Evolutionary conservation across 2,888 invertebrate species (phyloP), one percentile per base, ranked within the genome.

Genomic region (Helicoverpa assulta): DNA sequence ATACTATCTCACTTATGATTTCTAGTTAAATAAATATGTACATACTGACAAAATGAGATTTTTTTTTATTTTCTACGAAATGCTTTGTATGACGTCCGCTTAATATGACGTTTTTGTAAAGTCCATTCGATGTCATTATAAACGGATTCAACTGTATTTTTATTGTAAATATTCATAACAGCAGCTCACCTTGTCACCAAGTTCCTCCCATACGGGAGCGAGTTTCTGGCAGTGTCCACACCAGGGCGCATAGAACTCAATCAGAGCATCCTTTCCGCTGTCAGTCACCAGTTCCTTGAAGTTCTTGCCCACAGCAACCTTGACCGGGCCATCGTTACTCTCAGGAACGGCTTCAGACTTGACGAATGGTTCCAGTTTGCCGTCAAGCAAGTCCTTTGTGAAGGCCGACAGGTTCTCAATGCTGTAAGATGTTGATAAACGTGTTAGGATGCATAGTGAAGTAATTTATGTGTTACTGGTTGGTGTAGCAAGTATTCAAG

Each of bases 191-290:
- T 98, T 98, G 70, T 97, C 97, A 51, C 98, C 99, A 43, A 99
- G 96, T 93, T 99, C 99, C 71, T 99, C 99, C 94, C 97, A 99
- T 65, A 98, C 96, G 21, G 99, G 99, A 2, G 98, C 96, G 58
- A 99, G 96, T 92, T 98, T 98, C 95, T 99, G 99, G 96, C 99
- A 99, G 90, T 99, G 99, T 82, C 99, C 99, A 92, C 99, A 99
- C 99, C 99, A 99, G 0, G 99, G 99, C 47, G 99, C 99, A 93
- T 99, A 99, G 96, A 99, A 99, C 95, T 99, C 99, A 82, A 99
- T 97, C 54, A 99, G 96, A 3, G 98, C 98, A 91, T 99, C 99
- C 89, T 99, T 98, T 43, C 96, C 98, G 85, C 98, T 98, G 90
- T 99, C 98, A 2, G 97, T 97, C 0, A 99, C 99, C 67, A 99